A percentile compares a stretch with the other conserved stretches of the same genome.
Conservation (phyloP, 37 sponge, comb jelly and placozoan genomes). For the Mnemiopsis leidyi region DNA sequence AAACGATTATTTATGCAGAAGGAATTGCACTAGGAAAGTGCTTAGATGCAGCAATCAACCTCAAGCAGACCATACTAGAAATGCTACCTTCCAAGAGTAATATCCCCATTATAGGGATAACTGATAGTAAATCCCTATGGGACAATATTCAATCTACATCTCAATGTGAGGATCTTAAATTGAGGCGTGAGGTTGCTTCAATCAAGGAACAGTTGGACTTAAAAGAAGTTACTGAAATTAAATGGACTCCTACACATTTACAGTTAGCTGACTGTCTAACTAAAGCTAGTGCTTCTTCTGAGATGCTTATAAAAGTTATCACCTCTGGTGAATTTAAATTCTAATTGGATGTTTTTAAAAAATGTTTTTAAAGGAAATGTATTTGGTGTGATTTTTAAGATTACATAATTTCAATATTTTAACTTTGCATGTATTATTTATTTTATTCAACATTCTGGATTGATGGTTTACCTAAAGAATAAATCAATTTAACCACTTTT, state of each 20-base stretch:
- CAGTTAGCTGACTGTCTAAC: slow-evolving; percentile 27
- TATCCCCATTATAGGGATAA: neutral
- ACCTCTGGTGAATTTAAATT: no score
- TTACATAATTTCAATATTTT: no score
- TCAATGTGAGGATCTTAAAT: neutral
- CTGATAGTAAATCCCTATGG: slow-evolving; percentile 23
- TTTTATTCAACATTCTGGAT: no score
- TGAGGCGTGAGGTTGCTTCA: neutral
- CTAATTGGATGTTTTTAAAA: no score
- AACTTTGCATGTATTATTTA: no score
- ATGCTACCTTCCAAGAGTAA: neutral
- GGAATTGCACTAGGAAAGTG: neutral
- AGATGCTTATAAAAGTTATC: neutral
- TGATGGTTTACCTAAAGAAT: no score
- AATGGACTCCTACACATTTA: neutral
- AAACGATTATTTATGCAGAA: neutral
- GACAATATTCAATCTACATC: neutral
- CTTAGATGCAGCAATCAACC: neutral
- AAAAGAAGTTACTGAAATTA: neutral
- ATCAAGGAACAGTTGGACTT: neutral
- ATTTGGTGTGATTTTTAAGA: no score
- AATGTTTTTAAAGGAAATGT: no score
- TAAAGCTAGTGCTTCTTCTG: neutral
- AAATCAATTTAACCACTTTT: no score
- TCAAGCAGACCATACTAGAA: neutral